Percentiles rank a stretch among this genome's conserved stretches.
phyloP scores from a whole-genome alignment of 2,888 invertebrate genomes.

The Temnothorax rugatulus region DNA sequence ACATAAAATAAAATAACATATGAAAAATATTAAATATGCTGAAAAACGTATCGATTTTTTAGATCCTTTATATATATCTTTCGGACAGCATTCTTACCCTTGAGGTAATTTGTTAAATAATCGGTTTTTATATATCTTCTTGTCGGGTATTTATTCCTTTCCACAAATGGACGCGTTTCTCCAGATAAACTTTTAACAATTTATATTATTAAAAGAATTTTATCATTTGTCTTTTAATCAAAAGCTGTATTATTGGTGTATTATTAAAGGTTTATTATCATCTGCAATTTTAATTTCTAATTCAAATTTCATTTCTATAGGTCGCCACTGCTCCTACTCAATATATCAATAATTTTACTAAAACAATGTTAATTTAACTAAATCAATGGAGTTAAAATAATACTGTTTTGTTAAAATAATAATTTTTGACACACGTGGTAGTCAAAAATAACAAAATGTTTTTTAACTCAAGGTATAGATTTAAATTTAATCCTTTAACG shows the following conservation, averaged over 20 bases:
- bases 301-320: too few species aligned
- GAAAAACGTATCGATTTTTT: not conserved
- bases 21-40: not conserved
- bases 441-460: too few species aligned
- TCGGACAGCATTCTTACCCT: not conserved
- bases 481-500: too few species aligned
- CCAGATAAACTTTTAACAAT: not conserved
- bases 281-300: too few species aligned
- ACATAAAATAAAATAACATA: not conserved
- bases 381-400: too few species aligned
- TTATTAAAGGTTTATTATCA: too few species aligned
- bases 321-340: too few species aligned
- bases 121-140: not conserved
- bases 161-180: not conserved
- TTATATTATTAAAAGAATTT: not conserved
- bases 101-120: not conserved
- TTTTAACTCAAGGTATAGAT: too few species aligned
- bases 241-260: not conserved
- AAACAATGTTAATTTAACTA: too few species aligned
- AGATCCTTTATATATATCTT: not conserved
- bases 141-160: not conserved
- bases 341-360: too few species aligned
- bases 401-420: too few species aligned
- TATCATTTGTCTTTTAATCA: not conserved
- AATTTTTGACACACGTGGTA: too few species aligned